Conservation (phyloP, 2,113 vertebrate genomes). For the Lophotis ruficrista region DNA sequence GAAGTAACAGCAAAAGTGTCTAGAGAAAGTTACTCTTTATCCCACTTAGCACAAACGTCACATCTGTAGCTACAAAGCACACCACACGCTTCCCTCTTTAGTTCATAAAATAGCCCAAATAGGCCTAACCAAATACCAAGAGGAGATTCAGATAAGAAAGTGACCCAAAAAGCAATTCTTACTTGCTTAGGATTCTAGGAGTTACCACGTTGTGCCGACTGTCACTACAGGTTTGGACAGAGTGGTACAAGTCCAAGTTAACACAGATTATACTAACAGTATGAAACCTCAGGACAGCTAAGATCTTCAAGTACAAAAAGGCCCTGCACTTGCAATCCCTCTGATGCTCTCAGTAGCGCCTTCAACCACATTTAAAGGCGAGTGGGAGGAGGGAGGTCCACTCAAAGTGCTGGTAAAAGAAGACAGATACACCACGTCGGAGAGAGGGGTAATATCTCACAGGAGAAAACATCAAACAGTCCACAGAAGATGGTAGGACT, state of each 20-base stretch:
- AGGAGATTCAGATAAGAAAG: not conserved
- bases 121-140: not conserved
- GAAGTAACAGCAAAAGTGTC: not conserved
- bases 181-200: not conserved
- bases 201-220: no score
- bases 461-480: not conserved
- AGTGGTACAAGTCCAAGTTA: not conserved
- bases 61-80: not conserved
- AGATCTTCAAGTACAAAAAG: not conserved
- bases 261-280: rapidly evolving
- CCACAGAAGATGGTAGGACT: not conserved
- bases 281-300: not conserved
- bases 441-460: not conserved
- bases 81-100: not conserved
- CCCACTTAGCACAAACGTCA: not conserved
- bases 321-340: not conserved
- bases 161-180: not conserved
- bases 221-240: not conserved
- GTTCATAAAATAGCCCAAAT: not conserved
- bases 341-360: not conserved
- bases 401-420: not conserved
- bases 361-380: not conserved
- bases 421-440: not conserved
- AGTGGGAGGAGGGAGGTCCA: not conserved
- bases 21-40: not conserved